A percentile compares a stretch with the other conserved stretches of the same genome.
These are phyloP conservation scores for Penaeus monodon DNA, from an alignment of 2,888 invertebrate species.

Conservation along the genomic window DNA sequence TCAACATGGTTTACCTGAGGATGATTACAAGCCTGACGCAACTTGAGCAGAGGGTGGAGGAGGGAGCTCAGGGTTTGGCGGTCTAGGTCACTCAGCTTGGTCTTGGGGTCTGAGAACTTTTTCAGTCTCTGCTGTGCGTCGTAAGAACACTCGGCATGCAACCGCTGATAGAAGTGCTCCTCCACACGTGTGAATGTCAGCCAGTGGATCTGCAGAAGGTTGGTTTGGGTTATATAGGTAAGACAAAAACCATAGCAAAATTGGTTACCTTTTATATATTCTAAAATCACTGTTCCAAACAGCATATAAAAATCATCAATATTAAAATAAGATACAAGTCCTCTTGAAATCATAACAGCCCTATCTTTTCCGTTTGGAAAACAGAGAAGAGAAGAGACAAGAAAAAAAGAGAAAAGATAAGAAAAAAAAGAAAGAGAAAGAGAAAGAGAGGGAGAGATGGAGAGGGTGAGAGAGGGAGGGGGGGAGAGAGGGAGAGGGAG, in stretches of 20 bases:
- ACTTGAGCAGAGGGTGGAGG: constrained; percentile 76
- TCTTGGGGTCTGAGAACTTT: constrained; percentile 68
- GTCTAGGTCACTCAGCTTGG: constrained; percentile 70
- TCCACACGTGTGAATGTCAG: constrained; percentile 81
- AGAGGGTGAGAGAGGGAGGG: no score
- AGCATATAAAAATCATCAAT: background rate
- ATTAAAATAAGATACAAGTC: background rate
- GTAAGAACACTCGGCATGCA: constrained; percentile 73
- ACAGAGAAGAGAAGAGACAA: no score
- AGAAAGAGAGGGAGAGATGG: no score
- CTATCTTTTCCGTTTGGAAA: no score
- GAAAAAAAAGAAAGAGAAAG: no score
- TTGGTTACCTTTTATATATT: no score
- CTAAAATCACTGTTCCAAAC: no score
- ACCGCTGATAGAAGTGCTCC: constrained; percentile 79
- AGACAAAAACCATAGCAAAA: no score
- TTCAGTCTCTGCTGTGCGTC: constrained; percentile 72
- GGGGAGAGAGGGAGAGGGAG: no score
- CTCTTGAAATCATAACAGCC: background rate
- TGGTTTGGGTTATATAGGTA: no score
- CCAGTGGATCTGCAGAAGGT: constrained; percentile 71
- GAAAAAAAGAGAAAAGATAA: no score
- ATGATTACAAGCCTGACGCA: constrained; percentile 81
- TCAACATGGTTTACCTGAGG: constrained; percentile 72
- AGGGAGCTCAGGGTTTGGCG: constrained; percentile 73